Base-by-base conservation (phyloP, 2,797 vertebrate species). In the Scolopax rusticola region DNA sequence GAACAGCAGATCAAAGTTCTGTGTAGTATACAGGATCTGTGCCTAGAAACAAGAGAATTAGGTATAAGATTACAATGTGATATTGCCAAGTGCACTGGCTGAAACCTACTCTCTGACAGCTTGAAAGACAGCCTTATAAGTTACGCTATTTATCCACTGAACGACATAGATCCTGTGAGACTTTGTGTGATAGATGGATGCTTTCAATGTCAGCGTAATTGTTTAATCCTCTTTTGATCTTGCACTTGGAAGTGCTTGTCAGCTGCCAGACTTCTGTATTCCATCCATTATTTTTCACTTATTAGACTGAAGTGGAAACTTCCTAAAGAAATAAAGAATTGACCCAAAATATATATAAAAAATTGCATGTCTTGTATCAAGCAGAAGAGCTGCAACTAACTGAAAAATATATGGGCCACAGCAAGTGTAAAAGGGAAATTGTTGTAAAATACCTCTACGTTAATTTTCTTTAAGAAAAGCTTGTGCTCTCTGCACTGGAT, bases 221-320 rank as follows among this genome's bases (percentile, higher is more conserved):
- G 75, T 95, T 95, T 95, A 93, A 95, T 95, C 76, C 75, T 61
- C 84, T 95, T 93, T 78, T 89, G 41, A 93, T 96, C 71, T 50
- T 81, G 41, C 30, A 40, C 82, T 92, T 92, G 64, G 84, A 91
- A 80, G 69, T 65, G 61, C 64, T 93, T 87, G 53, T 74, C 61
- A 47, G 74, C 73, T 88, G 89, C n/a, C 67, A 87, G 89, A 69
- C 80, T 78, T 89, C 70, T 93, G 63, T 28, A 76, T 82, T 94
- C 33, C 9, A 30, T 65, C 67, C n/a, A 12, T 2, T 93, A 38
- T 5, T 91, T 78, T 88, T 82, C 28, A 48, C n/a, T 51, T 30
- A 69, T 21, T 73, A 73, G 47, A 81, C 3, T 41, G 11, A 68
- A 71, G 25, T 30, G 88, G 20, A 56, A 78, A 67, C 76, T 59